A percentile compares a stretch with the other conserved stretches of the same genome.
These are phyloP conservation scores for Drosophila aldrichi DNA, from an alignment of 2,888 invertebrate genomes.

Conservation along the genomic window DNA sequence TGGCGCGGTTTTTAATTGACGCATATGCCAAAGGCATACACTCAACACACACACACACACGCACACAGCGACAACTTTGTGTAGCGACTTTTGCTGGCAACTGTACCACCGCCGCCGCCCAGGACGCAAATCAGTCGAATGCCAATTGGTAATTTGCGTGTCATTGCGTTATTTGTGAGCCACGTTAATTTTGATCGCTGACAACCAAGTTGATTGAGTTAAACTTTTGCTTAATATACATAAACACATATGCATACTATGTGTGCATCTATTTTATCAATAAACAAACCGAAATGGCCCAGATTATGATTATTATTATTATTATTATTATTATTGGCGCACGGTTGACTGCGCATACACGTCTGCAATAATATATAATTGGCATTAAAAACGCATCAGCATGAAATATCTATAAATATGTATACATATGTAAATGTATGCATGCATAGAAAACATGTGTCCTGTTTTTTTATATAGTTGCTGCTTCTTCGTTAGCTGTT, in stretches of 20 bases:
- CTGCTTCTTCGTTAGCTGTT: background rate
- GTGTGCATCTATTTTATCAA: slow-evolving; percentile 66
- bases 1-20: slow-evolving; percentile 82
- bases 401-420: slow-evolving; percentile 34
- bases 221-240: slow-evolving; percentile 32
- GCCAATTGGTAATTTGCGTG: slow-evolving; percentile 74
- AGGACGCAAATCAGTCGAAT: slow-evolving; percentile 60
- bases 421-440: background rate
- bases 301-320: slow-evolving; percentile 69
- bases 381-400: slow-evolving; percentile 77
- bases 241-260: background rate
- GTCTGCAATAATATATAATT: slow-evolving; percentile 62
- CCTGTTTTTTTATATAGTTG: background rate
- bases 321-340: slow-evolving; percentile 73
- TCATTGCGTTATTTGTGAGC: slow-evolving; percentile 67
- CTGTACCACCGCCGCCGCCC: slow-evolving; percentile 34
- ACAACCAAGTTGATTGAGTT: slow-evolving; percentile 48
- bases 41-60: slow-evolving; percentile 9
- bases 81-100: slow-evolving; percentile 40
- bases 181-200: slow-evolving; percentile 29
- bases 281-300: slow-evolving; percentile 45
- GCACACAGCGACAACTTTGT: slow-evolving; percentile 16
- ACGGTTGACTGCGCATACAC: slow-evolving; percentile 39
- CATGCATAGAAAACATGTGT: slow-evolving; percentile 43
- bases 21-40: slow-evolving; percentile 54